phyloP scores from a whole-genome alignment of 2,888 invertebrate genomes.

The Orchesellides sinensis region DNA sequence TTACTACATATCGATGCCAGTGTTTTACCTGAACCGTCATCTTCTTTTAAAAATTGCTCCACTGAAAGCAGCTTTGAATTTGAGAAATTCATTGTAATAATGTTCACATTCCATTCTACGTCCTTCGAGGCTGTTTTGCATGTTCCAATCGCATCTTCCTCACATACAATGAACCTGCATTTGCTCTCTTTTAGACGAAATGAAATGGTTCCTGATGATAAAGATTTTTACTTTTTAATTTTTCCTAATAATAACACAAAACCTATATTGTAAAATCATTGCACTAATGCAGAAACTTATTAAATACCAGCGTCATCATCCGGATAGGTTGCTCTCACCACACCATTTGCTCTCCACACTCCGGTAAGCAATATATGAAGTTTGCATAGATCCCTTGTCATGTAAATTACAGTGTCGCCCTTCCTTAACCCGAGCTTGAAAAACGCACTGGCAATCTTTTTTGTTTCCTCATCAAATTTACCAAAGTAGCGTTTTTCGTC shows the following conservation, averaged over 20 bases:
- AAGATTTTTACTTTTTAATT: background rate
- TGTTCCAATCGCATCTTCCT: conserved; percentile 45
- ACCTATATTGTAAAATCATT: background rate
- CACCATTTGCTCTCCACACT: conserved; percentile 71
- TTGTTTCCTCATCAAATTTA: conserved; percentile 76
- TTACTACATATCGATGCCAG: too few relatives aligned
- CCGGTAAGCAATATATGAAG: conserved; percentile 61
- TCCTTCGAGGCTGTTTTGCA: conserved; percentile 41
- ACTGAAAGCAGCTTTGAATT: background rate
- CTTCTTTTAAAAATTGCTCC: conserved; percentile 36
- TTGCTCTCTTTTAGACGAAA: conserved; percentile 64
- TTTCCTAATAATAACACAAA: background rate
- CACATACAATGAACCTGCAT: conserved; percentile 70
- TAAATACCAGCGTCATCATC: conserved; percentile 68
- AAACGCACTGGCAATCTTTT: conserved; percentile 66
- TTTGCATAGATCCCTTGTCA: conserved; percentile 65
- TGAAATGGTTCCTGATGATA: conserved; percentile 52
- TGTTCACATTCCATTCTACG: conserved; percentile 63
- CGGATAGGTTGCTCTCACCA: conserved; percentile 66
- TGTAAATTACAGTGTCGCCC: conserved; percentile 69
- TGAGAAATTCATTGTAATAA: conserved; percentile 53
- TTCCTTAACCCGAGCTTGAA: conserved; percentile 70
- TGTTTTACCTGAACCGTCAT: conserved; percentile 18
- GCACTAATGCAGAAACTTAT: background rate
- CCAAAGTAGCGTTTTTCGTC: conserved; percentile 80